Conservation (phyloP, 2,888 invertebrate genomes). For the Sabatieria punctata region DNA sequence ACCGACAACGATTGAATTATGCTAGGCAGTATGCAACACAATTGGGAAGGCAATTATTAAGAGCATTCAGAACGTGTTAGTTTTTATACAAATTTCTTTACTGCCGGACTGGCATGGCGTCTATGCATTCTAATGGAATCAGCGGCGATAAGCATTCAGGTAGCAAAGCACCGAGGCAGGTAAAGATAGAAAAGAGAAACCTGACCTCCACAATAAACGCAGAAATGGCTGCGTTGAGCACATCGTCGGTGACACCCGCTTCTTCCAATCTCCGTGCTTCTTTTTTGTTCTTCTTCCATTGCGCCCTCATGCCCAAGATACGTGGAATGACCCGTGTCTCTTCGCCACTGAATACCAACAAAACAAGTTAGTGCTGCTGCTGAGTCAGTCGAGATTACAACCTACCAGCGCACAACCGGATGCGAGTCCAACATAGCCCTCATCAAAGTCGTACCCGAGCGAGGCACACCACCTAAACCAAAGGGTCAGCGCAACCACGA, state of each 20-base stretch:
- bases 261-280: slow-evolving; percentile 74
- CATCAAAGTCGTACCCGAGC: slow-evolving; percentile 92
- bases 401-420: slow-evolving; percentile 53
- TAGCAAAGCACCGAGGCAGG: no score
- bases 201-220: slow-evolving; percentile 80
- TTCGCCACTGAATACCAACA: slow-evolving; percentile 65
- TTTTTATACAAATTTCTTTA: no score
- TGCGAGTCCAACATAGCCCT: slow-evolving; percentile 95
- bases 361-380: background rate
- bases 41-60: no score
- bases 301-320: slow-evolving; percentile 78
- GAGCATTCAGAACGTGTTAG: no score
- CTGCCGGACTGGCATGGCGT: no score
- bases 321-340: slow-evolving; percentile 77
- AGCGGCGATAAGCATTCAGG: no score
- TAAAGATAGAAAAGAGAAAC: no score
- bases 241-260: slow-evolving; percentile 78
- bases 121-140: no score
- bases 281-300: slow-evolving; percentile 85
- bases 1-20: no score
- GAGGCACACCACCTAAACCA: slow-evolving; percentile 91
- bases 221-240: slow-evolving; percentile 83
- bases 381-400: slow-evolving; percentile 50
- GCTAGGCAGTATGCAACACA: no score
- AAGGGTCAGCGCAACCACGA: slow-evolving; percentile 42